Evolutionary conservation across 2,797 vertebrate genomes (phyloP), one percentile per base, ranked within the genome.

Genomic region (Rhabdomys pumilio): DNA sequence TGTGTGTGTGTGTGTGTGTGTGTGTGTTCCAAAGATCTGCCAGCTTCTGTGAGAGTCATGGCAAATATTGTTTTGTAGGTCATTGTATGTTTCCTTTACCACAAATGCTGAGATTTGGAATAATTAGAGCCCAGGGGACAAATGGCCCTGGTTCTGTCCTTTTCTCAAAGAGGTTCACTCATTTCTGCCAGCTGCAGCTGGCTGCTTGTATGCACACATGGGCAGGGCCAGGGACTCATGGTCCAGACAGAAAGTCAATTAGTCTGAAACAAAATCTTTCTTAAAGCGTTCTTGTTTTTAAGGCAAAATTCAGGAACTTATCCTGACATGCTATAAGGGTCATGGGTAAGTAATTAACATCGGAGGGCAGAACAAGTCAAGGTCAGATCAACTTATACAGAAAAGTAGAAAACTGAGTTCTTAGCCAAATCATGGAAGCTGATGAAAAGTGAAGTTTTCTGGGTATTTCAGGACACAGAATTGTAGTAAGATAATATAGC

Each of bases 61-160:
- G 69, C 76, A 96, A 94, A 97, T 88, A 93, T 94, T 96, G 94
- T 93, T 97, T 98, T 97, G 95, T 95, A 97, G 94, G 82, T 97
- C 92, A 97, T 92, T 53, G 83, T 94, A 95, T 34, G 75, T 95
- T 96, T 96, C 44, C 63, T 95, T 97, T 83, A 86, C 91, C 89
- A 97, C 84, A 96, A 87, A 91, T 90, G n/a, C 31, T 89, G 90
- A 95, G 19, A 95, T 94, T 95, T 97, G 34, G 34, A 93, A 89
- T 97, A 96, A 97, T 97, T 97, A 20, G 6, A 95, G 88, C 94
- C 91, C 79, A 86, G 50, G 93, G 95, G 96, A 93, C 96, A 98
- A 98, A 96, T 72, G 69, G 34, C 34, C 29, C 86, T 96, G 65
- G 92, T 97, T 47, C 90, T 98, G 93, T 98, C 93, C 90, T 69